A percentile compares a stretch with the other conserved stretches of the same genome.
These are phyloP conservation scores for Chrysina gloriosa DNA, from an alignment of 2,888 invertebrate genomes.

Conservation along the genomic window DNA sequence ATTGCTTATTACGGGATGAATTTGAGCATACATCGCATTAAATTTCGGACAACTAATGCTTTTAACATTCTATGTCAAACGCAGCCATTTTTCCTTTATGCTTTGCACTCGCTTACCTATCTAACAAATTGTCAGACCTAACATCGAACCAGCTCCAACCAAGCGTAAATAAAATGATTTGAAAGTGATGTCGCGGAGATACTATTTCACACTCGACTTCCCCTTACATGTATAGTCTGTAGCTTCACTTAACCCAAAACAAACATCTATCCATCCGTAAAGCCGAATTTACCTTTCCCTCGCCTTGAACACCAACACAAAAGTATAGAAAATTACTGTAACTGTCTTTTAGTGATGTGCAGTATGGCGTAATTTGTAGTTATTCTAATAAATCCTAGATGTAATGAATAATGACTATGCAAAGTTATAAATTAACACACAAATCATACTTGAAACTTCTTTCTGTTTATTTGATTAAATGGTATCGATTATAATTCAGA, in stretches of 20 bases:
- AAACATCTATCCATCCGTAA: not conserved
- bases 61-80: not conserved
- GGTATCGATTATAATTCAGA: too few species aligned
- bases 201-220: conserved; percentile 17
- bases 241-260: not conserved
- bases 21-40: too few species aligned
- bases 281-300: not conserved
- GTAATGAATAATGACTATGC: not conserved
- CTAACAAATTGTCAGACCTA: conserved; percentile 12
- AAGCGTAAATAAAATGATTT: conserved; percentile 28
- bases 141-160: not conserved
- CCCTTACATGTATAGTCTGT: not conserved
- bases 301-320: not conserved
- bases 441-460: too few species aligned
- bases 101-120: not conserved
- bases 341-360: not conserved
- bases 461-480: too few species aligned
- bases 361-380: not conserved
- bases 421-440: not conserved
- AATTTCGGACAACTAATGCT: not conserved
- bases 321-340: not conserved
- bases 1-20: too few species aligned
- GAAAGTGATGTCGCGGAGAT: conserved; percentile 7
- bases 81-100: not conserved
- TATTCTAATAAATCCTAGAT: not conserved